These are phyloP conservation scores for Galerucella nymphaeae DNA, from an alignment of 2,888 invertebrate genomes.

Conservation along the genomic window DNA sequence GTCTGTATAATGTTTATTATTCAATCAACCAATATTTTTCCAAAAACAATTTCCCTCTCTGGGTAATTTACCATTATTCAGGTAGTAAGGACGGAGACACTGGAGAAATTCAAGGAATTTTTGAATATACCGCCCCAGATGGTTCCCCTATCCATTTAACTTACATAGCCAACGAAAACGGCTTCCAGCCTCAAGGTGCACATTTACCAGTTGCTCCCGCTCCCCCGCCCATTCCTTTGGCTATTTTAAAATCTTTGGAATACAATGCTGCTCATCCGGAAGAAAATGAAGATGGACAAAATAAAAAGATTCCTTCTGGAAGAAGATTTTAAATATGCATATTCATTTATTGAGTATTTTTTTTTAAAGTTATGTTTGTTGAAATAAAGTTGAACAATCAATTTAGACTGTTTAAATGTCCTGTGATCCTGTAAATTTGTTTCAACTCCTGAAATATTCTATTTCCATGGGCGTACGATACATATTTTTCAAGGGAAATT, in stretches of 20 bases:
- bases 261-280: slow-evolving; percentile 58
- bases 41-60: not conserved
- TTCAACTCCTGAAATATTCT: too few relatives aligned
- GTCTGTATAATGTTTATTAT: too few relatives aligned
- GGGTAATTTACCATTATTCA: not conserved
- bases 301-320: not conserved
- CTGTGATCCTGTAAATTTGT: too few relatives aligned
- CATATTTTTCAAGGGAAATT: not conserved
- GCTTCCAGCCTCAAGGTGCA: slow-evolving; percentile 67
- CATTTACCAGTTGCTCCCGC: slow-evolving; percentile 69
- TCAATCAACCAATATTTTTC: too few relatives aligned
- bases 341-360: too few relatives aligned
- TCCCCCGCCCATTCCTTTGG: slow-evolving; percentile 76
- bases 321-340: slow-evolving; percentile 17
- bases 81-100: slow-evolving; percentile 63
- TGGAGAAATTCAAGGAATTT: slow-evolving; percentile 68
- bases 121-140: slow-evolving; percentile 71
- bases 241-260: slow-evolving; percentile 74
- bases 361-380: too few relatives aligned
- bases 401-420: too few relatives aligned
- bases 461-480: too few relatives aligned
- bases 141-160: slow-evolving; percentile 67
- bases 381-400: not conserved
- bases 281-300: slow-evolving; percentile 27
- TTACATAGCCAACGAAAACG: slow-evolving; percentile 72